phyloP scores from a whole-genome alignment of 2,888 invertebrate species.

The Anarsia innoxiella region DNA sequence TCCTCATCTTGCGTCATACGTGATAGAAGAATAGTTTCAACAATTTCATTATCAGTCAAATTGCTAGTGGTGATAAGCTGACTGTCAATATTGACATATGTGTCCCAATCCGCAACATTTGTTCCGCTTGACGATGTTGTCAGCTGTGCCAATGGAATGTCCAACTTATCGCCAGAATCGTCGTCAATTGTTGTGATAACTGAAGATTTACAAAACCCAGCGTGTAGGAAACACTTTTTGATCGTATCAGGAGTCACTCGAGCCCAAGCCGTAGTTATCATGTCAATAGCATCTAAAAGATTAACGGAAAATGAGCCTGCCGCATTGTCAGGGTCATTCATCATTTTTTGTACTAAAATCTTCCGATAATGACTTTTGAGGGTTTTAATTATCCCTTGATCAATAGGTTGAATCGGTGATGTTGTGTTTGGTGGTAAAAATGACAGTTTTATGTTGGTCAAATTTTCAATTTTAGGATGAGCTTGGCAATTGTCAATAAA shows the following conservation, averaged over 20 bases:
- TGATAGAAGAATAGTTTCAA: constrained; percentile 12
- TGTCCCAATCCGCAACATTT: constrained; percentile 13
- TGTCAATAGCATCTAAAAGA: constrained; percentile 14
- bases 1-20: neutral
- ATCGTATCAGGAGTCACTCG: constrained; percentile 16
- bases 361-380: constrained; percentile 12
- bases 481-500: constrained; percentile 28
- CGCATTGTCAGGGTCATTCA: constrained; percentile 7
- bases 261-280: constrained; percentile 14
- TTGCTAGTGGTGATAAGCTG: constrained; percentile 12
- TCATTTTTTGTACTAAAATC: constrained; percentile 11
- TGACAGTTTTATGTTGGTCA: constrained; percentile 25
- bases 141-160: constrained; percentile 9
- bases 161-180: constrained; percentile 13
- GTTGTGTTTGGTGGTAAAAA: constrained; percentile 20
- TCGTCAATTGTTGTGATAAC: constrained; percentile 11
- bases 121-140: constrained; percentile 12
- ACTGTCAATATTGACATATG: constrained; percentile 11
- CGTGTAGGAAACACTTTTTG: constrained; percentile 15
- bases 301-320: constrained; percentile 13
- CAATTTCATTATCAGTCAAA: constrained; percentile 8
- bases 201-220: constrained; percentile 13
- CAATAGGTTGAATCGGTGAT: constrained; percentile 13
- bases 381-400: constrained; percentile 13
- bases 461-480: constrained; percentile 20